Percentiles rank a stretch among this genome's conserved stretches.
Evolutionary conservation across 1,140 invertebrate species (phyloP).

Genomic region (Paramacrobiotus metropolitanus): DNA sequence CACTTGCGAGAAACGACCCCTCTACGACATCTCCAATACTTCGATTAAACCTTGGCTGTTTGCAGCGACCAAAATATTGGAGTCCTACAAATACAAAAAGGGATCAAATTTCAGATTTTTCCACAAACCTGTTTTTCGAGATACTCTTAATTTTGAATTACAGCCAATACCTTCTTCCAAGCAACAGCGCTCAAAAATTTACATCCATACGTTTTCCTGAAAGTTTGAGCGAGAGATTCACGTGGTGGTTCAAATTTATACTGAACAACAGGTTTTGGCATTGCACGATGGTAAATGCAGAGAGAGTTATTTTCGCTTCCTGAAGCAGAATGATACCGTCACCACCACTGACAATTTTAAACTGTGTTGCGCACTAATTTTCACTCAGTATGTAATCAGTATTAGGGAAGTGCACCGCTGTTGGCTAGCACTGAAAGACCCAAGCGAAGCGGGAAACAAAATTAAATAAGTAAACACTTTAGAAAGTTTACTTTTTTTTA

Average conservation of each 20-base stretch:
- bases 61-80: slow-evolving; percentile 68
- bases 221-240: slow-evolving; percentile 37
- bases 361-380: too few relatives aligned
- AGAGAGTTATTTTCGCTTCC: slow-evolving; percentile 76
- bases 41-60: slow-evolving; percentile 85
- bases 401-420: too few relatives aligned
- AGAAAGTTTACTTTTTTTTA: too few relatives aligned
- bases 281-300: slow-evolving; percentile 75
- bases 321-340: slow-evolving; percentile 18
- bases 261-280: slow-evolving; percentile 60
- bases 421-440: too few relatives aligned
- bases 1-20: neutral
- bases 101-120: too few relatives aligned
- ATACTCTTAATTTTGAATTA: too few relatives aligned
- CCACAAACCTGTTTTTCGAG: too few relatives aligned
- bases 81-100: slow-evolving; percentile 29
- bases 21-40: slow-evolving; percentile 23
- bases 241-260: slow-evolving; percentile 65
- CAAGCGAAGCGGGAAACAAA: too few relatives aligned
- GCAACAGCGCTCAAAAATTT: slow-evolving; percentile 91
- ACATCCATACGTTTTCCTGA: slow-evolving; percentile 34
- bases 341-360: too few relatives aligned
- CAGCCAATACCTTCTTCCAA: slow-evolving; percentile 41
- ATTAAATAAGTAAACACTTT: too few relatives aligned
- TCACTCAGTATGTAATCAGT: too few relatives aligned